These are phyloP conservation scores for Zelostemma sp. DNA, from an alignment of 1,140 invertebrate species.

Conservation along the genomic window DNA sequence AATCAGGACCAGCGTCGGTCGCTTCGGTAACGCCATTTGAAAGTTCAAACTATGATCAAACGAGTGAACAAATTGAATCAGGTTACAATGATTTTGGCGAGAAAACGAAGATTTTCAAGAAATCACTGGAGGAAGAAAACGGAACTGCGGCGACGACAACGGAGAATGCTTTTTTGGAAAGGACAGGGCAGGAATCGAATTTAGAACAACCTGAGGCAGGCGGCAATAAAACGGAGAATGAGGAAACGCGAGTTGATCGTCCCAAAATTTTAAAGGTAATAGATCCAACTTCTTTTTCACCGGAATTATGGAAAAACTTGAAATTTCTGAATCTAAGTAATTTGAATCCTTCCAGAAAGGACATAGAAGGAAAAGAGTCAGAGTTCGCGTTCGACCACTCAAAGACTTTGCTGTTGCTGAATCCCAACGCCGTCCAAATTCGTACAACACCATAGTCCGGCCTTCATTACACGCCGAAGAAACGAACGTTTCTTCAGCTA, in stretches of 20 bases:
- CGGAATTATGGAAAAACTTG: background rate
- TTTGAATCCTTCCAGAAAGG: slow-evolving; percentile 49
- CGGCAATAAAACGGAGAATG: background rate
- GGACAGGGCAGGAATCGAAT: background rate
- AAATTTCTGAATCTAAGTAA: too few species aligned
- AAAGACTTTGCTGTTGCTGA: slow-evolving; percentile 64
- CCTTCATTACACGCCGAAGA: background rate
- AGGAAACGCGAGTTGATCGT: background rate
- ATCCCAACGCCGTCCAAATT: slow-evolving; percentile 59
- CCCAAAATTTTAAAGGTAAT: background rate
- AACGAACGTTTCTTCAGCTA: background rate
- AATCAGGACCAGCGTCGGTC: slow-evolving; percentile 44
- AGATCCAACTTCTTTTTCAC: background rate
- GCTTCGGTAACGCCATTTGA: slow-evolving; percentile 53
- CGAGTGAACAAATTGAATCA: slow-evolving; percentile 9
- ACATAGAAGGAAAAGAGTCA: slow-evolving; percentile 54
- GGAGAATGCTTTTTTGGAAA: slow-evolving; percentile 9
- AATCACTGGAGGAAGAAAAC: slow-evolving; percentile 17
- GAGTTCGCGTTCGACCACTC: slow-evolving; percentile 57
- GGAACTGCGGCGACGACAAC: background rate
- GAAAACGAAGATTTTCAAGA: slow-evolving; percentile 41
- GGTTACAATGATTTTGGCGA: slow-evolving; percentile 49
- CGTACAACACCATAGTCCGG: slow-evolving; percentile 55
- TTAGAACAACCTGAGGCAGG: slow-evolving; percentile 5
- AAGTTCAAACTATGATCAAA: slow-evolving; percentile 47